Base-by-base conservation (phyloP, 1,140 invertebrate species). In the Stegodyphus mimosarum region DNA sequence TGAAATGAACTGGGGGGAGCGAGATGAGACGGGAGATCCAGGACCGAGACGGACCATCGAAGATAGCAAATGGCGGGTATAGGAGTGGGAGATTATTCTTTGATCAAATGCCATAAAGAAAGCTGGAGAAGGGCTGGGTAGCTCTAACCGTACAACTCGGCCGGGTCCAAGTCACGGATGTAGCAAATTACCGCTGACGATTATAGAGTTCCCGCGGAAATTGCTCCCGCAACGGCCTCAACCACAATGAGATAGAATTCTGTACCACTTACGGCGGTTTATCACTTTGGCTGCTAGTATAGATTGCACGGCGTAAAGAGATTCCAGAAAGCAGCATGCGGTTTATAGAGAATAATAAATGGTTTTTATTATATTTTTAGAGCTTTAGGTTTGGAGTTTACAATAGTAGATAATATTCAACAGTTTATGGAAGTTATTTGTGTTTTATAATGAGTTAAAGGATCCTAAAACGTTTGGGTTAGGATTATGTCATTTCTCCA, bases 141-240 rank as follows among this genome's bases (percentile, higher is more conserved):
- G 55, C 50, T 63, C 53, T 81, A 81, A 72, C 53, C 69, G 49
- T 81, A 79, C 70, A 79, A 79, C 60, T 70, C 76, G 49, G 49
- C 64, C 70, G 55, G 52, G 71, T 53, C 71, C 50, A 74, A 84
- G 81, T 84, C 81, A 84, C 73, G 81, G 81, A 84, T 75, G 81
- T 76, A 69, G 64, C 72, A 84, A 84, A 84, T 84, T 84, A 84
- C 81, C 81, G 81, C 81, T 53, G 81, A 75, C 81, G 72, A 84
- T 84, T 83, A 84, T 60, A 75, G 81, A 84, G 71, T 84, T 84
- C 81, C 81, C 81, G 81, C 81, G 73, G 81, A 76, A 75, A 76
- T 75, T 74, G 81, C 72, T 69, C 73, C 72, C 72, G 6, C 74
- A 50, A 17, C 15, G 50, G 60, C 63, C 73, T 13, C 50, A 13